A percentile compares a stretch with the other conserved stretches of the same genome.
phyloP scores from a whole-genome alignment of 2,113 vertebrate genomes.

The Corvus moneduloides region DNA sequence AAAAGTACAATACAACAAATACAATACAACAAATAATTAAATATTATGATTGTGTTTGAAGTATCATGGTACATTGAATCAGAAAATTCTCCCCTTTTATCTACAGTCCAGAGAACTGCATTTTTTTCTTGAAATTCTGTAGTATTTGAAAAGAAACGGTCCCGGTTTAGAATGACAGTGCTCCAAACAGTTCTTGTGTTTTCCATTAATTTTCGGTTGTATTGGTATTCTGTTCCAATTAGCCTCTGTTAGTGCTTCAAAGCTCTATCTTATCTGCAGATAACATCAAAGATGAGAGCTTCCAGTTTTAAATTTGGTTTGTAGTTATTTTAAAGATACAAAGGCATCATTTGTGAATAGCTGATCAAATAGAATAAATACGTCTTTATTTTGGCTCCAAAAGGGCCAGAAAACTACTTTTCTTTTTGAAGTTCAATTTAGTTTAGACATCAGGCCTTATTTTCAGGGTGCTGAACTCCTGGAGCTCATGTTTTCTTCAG shows the following conservation, averaged over 20 bases:
- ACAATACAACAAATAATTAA: background rate
- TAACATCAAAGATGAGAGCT: conserved; percentile 76
- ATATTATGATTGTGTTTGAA: background rate
- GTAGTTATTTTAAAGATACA: conserved; percentile 71
- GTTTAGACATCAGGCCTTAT: conserved; percentile 47
- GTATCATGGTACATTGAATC: background rate
- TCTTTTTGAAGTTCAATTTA: conserved; percentile 67
- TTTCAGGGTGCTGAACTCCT: conserved; percentile 9
- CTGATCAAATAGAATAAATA: conserved; percentile 76
- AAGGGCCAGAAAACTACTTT: conserved; percentile 62
- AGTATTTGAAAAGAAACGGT: background rate
- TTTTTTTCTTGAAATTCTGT: background rate
- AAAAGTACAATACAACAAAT: background rate
- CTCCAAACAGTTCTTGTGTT: conserved; percentile 41
- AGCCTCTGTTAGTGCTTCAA: conserved; percentile 69
- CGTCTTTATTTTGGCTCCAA: conserved; percentile 61
- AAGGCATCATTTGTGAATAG: conserved; percentile 75
- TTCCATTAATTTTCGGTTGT: conserved; percentile 57
- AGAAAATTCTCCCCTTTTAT: conserved; percentile 1
- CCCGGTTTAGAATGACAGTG: background rate
- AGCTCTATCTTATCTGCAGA: conserved; percentile 71
- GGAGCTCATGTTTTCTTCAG: background rate
- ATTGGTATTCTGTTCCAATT: conserved; percentile 73
- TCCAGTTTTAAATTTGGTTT: conserved; percentile 69
- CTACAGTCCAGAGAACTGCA: background rate